These are phyloP conservation scores for Hippocampus barbouri DNA, from an alignment of 2,113 vertebrate genomes.

Conservation along the genomic window DNA sequence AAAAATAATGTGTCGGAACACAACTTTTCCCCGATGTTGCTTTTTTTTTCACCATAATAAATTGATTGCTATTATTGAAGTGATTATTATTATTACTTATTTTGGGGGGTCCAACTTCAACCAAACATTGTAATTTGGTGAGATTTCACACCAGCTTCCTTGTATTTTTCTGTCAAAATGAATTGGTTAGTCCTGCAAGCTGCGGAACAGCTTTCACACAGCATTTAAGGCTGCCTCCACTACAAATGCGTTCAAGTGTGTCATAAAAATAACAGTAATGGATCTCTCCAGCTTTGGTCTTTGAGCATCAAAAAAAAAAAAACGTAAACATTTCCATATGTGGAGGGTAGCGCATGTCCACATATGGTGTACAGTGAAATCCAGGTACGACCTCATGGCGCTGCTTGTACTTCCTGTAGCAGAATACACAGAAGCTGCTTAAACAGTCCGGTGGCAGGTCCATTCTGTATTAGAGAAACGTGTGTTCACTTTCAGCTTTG, in stretches of 20 bases:
- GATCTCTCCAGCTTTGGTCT: slow-evolving; percentile 59
- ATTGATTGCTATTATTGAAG: slow-evolving; percentile 76
- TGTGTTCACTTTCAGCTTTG: slow-evolving; percentile 18
- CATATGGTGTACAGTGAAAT: slow-evolving; percentile 42
- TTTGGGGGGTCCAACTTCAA: slow-evolving; percentile 15
- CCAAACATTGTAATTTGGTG: neutral
- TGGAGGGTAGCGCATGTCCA: slow-evolving; percentile 38
- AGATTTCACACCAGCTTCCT: neutral
- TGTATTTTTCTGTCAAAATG: slow-evolving; percentile 13
- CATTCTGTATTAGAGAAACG: slow-evolving; percentile 11
- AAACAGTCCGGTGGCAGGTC: slow-evolving; percentile 18
- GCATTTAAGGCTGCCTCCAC: slow-evolving; percentile 43
- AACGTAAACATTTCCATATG: slow-evolving; percentile 67
- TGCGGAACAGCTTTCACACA: slow-evolving; percentile 49
- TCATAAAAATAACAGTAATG: slow-evolving; percentile 64
- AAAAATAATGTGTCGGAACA: slow-evolving; percentile 82
- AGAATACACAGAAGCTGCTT: slow-evolving; percentile 32
- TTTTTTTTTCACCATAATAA: slow-evolving; percentile 80
- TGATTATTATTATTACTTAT: slow-evolving; percentile 1
- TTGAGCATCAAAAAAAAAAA: slow-evolving; percentile 48
- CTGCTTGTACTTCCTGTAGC: slow-evolving; percentile 20
- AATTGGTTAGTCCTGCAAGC: slow-evolving; percentile 43
- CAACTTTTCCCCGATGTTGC: slow-evolving; percentile 77
- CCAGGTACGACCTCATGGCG: slow-evolving; percentile 13
- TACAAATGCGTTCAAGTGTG: slow-evolving; percentile 60